Evolutionary conservation across 1,140 invertebrate genomes (phyloP), one percentile per base, ranked within the genome.

Genomic region (Heliconius congener): DNA sequence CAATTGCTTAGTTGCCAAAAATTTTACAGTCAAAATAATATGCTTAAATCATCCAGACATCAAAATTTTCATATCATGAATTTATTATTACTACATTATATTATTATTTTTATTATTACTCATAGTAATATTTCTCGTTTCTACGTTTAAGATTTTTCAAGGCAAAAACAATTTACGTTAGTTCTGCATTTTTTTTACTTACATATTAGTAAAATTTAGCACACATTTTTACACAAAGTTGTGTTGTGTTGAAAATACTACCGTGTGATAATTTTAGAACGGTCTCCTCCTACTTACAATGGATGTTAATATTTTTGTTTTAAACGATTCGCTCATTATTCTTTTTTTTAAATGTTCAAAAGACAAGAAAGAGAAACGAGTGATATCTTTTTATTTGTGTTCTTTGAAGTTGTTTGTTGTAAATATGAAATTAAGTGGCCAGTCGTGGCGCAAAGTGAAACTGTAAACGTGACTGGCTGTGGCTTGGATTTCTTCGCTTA

Each of bases 191-290:
- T 16, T 16, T 52, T 52, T 52, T 52, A 70, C 3, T 11, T 42
- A 42, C 19, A 39, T 39, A 39, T 71, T 37, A 19, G 34, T 27
- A 71, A 39, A 39, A 37, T 57, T 66, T 66, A 30, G 60, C 16
- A 66, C 18, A 70, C 34, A 23, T 23, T 60, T 73, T 46, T 34
- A 34, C 60, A 73, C 71, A 57, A 70, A 66, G 9, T 70, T 46
- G 30, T 37, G 18, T 70, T 46, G 30, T 37, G 19, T 39, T 42
- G 71, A 11, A 70, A 37, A 60, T 66, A 74, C 18, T 66, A 74
- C 19, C 3, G 72, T 78, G 39, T 34, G 77, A 70, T 78, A 78
- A 66, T 78, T 74, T 46, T 37, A 39, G 71, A 72, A 78, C 72
- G 77, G 34, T 73, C 66, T 37, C 72, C 77, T 19, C 60, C 70